Conservation (phyloP, 2,797 vertebrate species). For the Liasis olivaceus region DNA sequence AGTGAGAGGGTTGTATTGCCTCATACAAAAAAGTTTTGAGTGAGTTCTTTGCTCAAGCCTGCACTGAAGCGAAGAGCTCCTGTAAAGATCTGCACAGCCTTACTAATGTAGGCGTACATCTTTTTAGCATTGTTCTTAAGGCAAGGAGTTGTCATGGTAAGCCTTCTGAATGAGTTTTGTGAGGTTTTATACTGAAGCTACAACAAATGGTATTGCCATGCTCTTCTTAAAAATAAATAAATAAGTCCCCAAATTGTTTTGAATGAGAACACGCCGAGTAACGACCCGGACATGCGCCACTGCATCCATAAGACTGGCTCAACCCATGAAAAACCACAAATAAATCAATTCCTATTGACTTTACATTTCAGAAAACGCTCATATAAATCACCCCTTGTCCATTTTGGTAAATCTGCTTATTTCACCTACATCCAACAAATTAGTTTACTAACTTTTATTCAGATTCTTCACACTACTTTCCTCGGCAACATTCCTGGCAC, state of each 20-base stretch:
- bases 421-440: conserved; percentile 10
- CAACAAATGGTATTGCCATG: too few relatives aligned
- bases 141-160: not conserved
- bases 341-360: conserved; percentile 11
- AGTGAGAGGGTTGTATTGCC: not conserved
- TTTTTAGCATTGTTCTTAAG: not conserved
- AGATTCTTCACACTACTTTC: conserved; percentile 34
- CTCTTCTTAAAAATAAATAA: not conserved
- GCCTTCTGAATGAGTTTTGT: not conserved
- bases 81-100: too few relatives aligned
- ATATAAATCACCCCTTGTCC: not conserved
- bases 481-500: conserved; percentile 11
- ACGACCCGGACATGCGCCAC: not conserved
- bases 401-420: conserved; percentile 36
- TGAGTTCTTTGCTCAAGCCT: too few relatives aligned
- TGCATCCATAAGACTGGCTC: not conserved
- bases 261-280: not conserved
- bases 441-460: conserved; percentile 28
- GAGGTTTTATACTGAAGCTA: not conserved
- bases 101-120: too few relatives aligned
- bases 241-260: not conserved
- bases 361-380: not conserved
- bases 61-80: too few relatives aligned
- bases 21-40: not conserved
- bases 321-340: not conserved